Conservation (phyloP, 1,140 invertebrate species). For the Pararge aegeria region DNA sequence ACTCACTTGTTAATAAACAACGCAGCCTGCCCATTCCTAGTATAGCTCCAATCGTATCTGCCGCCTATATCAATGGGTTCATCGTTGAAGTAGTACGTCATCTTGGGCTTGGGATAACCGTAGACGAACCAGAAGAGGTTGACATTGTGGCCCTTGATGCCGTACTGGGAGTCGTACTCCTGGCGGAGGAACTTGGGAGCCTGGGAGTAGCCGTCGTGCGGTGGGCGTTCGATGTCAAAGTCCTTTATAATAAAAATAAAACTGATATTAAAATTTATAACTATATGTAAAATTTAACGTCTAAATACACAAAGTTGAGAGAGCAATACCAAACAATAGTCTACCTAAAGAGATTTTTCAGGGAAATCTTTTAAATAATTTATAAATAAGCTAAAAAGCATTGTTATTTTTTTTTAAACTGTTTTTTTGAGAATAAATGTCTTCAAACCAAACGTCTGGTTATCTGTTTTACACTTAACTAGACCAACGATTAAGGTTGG, state of each 20-base stretch:
- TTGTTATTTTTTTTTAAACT: too few relatives aligned
- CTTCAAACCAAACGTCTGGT: too few relatives aligned
- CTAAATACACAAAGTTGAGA: too few relatives aligned
- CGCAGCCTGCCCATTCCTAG: constrained; percentile 92
- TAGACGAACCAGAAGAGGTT: constrained; percentile 96
- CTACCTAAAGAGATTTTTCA: too few relatives aligned
- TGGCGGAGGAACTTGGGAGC: constrained; percentile 91
- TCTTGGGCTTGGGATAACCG: constrained; percentile 94
- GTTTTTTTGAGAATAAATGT: too few relatives aligned
- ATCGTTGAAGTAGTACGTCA: constrained; percentile 93
- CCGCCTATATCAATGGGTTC: constrained; percentile 90
- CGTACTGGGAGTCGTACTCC: constrained; percentile 92
- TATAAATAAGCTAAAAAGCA: too few relatives aligned
- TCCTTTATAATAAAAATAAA: constrained; percentile 69
- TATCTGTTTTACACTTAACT: too few relatives aligned
- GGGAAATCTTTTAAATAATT: too few relatives aligned
- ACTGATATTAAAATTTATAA: too few relatives aligned
- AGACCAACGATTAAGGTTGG: too few relatives aligned
- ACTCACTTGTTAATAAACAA: constrained; percentile 91
- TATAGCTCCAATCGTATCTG: constrained; percentile 91
- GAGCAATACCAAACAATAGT: too few relatives aligned
- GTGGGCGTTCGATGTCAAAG: constrained; percentile 92
- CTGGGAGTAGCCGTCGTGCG: constrained; percentile 90
- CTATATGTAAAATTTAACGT: too few relatives aligned
- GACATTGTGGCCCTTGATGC: constrained; percentile 92